Percentiles rank a stretch among this genome's conserved stretches.
phyloP scores from a whole-genome alignment of 2,888 invertebrate genomes.

The Halocaridina rubra region DNA sequence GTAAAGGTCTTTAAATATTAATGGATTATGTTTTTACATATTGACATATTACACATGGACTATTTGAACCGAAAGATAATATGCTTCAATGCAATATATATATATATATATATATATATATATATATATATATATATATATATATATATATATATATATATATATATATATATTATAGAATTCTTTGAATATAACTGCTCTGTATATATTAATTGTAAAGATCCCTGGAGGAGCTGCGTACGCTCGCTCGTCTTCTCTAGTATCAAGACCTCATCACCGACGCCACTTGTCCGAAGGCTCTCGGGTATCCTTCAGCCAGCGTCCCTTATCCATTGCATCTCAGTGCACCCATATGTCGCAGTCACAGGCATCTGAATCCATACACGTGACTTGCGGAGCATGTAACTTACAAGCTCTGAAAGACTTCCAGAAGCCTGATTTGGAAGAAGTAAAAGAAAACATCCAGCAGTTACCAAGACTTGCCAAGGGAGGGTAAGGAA shows the following conservation, averaged over 20 bases:
- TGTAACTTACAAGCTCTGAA: constrained; percentile 60
- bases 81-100: no score
- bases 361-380: constrained; percentile 50
- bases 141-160: no score
- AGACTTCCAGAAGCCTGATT: constrained; percentile 55
- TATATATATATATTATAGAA: no score
- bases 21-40: no score
- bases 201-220: not conserved
- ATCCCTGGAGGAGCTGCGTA: constrained; percentile 30
- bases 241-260: constrained; percentile 50
- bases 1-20: no score
- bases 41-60: no score
- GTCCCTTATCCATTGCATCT: constrained; percentile 34
- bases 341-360: constrained; percentile 41
- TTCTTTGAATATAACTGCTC: no score
- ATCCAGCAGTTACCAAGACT: constrained; percentile 55
- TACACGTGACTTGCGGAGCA: constrained; percentile 54
- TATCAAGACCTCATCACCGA: constrained; percentile 51
- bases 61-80: no score
- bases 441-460: constrained; percentile 61
- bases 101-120: no score
- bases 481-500: constrained; percentile 59
- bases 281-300: constrained; percentile 62
- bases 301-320: constrained; percentile 56
- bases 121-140: no score